phyloP scores from a whole-genome alignment of 2,888 invertebrate species.

The Dynastes grantii region DNA sequence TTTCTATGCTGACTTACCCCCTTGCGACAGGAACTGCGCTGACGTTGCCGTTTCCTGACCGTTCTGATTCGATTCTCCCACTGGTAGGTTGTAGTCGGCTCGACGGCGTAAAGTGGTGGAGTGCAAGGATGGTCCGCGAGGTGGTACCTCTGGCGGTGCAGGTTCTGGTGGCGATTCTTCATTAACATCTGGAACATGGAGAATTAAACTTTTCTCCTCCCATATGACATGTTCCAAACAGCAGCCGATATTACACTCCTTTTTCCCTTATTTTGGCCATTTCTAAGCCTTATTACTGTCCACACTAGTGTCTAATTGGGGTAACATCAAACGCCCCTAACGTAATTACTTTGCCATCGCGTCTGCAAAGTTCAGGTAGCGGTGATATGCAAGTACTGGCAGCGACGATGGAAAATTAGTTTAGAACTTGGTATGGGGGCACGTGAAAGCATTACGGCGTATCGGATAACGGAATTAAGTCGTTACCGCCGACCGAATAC shows the following conservation, averaged over 20 bases:
- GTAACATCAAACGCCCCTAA: neutral
- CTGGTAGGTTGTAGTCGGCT: constrained; percentile 72
- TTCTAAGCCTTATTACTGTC: neutral
- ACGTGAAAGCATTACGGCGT: constrained; percentile 2
- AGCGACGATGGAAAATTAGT: neutral
- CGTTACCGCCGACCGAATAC: neutral
- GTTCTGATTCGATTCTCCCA: constrained; percentile 65
- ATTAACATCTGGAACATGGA: constrained; percentile 71
- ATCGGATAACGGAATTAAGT: neutral
- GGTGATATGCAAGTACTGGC: neutral
- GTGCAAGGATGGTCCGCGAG: constrained; percentile 87
- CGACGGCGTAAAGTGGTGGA: constrained; percentile 74
- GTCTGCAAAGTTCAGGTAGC: constrained; percentile 2
- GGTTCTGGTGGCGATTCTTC: constrained; percentile 88
- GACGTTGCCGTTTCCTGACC: constrained; percentile 58
- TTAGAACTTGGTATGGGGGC: neutral
- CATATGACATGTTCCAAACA: neutral
- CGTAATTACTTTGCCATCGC: neutral
- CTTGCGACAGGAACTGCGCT: constrained; percentile 67
- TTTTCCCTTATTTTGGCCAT: neutral
- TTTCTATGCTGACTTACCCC: constrained; percentile 62
- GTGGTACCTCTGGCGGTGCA: constrained; percentile 89
- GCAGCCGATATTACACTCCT: neutral
- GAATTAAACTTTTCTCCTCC: no score
- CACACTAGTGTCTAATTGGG: neutral